Conservation (phyloP, 1,140 invertebrate species). For the Megalonaias nervosa region DNA sequence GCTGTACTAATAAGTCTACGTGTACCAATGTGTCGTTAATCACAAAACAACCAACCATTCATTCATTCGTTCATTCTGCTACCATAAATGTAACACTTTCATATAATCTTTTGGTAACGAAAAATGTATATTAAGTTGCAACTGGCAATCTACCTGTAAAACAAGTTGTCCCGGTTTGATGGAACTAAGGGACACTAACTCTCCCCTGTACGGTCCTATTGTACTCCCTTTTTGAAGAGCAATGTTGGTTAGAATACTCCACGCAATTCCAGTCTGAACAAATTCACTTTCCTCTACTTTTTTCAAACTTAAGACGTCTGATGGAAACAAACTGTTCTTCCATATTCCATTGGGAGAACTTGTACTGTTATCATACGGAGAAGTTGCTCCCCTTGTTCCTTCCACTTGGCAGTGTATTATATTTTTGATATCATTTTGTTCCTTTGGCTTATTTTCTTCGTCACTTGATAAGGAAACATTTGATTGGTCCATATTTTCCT, state of each 20-base stretch:
- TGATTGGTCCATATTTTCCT: constrained; percentile 26
- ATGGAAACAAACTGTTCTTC: constrained; percentile 14
- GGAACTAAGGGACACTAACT: constrained; percentile 28
- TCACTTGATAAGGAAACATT: constrained; percentile 19
- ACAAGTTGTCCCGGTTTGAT: constrained; percentile 38
- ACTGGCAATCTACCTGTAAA: constrained; percentile 19
- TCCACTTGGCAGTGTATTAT: not conserved
- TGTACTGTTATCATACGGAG: constrained; percentile 14
- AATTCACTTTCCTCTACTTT: constrained; percentile 36
- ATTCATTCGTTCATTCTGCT: too few species aligned
- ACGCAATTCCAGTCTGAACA: constrained; percentile 30
- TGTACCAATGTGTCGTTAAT: too few species aligned
- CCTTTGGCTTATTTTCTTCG: constrained; percentile 22
- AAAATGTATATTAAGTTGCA: not conserved
- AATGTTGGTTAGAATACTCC: constrained; percentile 15
- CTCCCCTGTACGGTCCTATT: constrained; percentile 25
- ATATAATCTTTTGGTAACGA: too few species aligned
- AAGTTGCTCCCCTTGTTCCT: constrained; percentile 15
- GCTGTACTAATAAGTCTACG: too few species aligned
- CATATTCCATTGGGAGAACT: not conserved
- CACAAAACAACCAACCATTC: too few species aligned
- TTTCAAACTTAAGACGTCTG: constrained; percentile 28
- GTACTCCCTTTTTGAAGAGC: constrained; percentile 21
- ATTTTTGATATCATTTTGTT: not conserved
- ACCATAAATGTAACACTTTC: too few species aligned